Evolutionary conservation across 2,888 invertebrate species (phyloP), one percentile per base, ranked within the genome.

Genomic region (Diaperis boleti): DNA sequence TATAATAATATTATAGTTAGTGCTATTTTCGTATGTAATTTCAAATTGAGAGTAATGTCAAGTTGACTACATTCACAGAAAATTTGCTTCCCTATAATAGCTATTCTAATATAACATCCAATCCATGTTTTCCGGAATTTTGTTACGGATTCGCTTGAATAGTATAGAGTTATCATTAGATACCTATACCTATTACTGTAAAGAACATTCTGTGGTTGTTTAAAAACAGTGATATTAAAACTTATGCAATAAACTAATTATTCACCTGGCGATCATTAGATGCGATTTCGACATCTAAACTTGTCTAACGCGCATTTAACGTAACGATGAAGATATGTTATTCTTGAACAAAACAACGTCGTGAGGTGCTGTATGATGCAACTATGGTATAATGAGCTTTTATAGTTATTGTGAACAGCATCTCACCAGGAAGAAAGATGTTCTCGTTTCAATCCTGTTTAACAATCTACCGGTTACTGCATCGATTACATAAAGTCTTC

Each of bases 391-490:
- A 61, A 61, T 52, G 37, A 54, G 35, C 52, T 52, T 52, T 54
- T 52, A 60, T 55, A 33, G 56, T 47, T 49, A 56, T 56, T 49
- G 56, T 56, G 56, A 62, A 62, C 42, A 18, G 47, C n/a, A n/a
- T n/a, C n/a, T 49, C 49, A 62, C 62, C 62, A 62, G 62, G 62
- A 62, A 62, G 56, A 44, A 26, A 7, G 14, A 31, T 56, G 62
- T 62, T 62, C 62, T 56, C 37, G 50, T 62, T 62, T 62, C 56
- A 29, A 50, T 56, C 52, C 37, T 14, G 39, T 52, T 39, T 52
- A 39, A 52, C 52, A 37, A 50, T 50, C 35, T 50, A 50, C 49
- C 61, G 37, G 61, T 62, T 61, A 52, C 50, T 50, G 60, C 54
- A 61, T 47, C 49, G 37, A 39, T 62, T 62, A 62, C 50, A 44